phyloP scores from a whole-genome alignment of 2,113 vertebrate genomes.

The Serilophus lunatus region DNA sequence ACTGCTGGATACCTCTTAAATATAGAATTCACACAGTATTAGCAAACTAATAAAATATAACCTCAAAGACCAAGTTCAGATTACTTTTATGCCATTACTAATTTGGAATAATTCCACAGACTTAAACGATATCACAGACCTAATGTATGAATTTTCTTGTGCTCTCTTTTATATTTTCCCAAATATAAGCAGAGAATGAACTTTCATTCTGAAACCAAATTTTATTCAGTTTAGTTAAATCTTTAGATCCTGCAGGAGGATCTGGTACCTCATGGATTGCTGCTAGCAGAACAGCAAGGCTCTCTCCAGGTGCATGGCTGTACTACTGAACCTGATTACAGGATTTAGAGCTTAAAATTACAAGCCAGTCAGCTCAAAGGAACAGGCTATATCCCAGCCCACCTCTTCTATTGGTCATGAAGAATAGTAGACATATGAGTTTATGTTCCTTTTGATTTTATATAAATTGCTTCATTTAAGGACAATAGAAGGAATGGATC shows the following conservation, averaged over 20 bases:
- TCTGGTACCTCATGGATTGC: neutral
- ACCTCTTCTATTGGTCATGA: neutral
- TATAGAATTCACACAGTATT: neutral
- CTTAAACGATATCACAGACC: neutral
- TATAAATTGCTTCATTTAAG: neutral
- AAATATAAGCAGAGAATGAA: neutral
- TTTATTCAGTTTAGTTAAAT: constrained; percentile 10
- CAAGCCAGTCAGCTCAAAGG: neutral
- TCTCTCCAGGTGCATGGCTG: neutral
- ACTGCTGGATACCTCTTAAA: neutral
- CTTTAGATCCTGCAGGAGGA: neutral
- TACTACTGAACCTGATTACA: constrained; percentile 6
- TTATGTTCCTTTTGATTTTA: neutral
- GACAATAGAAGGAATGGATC: neutral
- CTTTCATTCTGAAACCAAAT: constrained; percentile 23
- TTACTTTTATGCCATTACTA: neutral
- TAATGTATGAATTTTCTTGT: neutral
- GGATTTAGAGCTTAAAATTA: constrained; percentile 37
- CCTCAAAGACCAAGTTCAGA: neutral
- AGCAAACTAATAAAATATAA: constrained; percentile 12
- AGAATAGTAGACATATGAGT: neutral
- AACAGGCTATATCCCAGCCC: neutral
- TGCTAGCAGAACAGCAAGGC: neutral
- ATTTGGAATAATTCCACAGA: neutral
- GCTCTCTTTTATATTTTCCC: neutral